Evolutionary conservation across 2,888 invertebrate genomes (phyloP).

Genomic region (Athalia cordata): DNA sequence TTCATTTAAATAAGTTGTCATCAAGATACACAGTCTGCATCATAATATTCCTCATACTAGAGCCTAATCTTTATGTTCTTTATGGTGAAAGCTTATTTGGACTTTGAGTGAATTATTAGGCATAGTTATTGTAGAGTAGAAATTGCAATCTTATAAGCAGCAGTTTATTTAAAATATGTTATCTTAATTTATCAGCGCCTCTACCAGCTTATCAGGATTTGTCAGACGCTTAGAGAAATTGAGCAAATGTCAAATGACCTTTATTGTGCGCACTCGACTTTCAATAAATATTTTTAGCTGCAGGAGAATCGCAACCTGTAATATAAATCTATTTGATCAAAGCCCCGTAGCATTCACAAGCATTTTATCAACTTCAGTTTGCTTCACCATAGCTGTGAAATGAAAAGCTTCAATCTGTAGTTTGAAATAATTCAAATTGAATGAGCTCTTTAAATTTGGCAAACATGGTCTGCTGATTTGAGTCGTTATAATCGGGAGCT

Average conservation of each 20-base stretch:
- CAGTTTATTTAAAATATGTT: slow-evolving; percentile 60
- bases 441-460: background rate
- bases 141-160: slow-evolving; percentile 47
- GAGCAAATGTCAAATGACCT: slow-evolving; percentile 42
- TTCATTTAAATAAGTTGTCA: too few species aligned
- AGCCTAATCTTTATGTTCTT: too few species aligned
- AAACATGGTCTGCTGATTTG: slow-evolving; percentile 6
- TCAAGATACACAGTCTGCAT: too few species aligned
- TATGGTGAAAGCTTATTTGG: too few species aligned
- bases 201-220: slow-evolving; percentile 63
- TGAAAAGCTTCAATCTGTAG: too few species aligned
- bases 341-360: too few species aligned
- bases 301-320: background rate
- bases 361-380: too few species aligned
- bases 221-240: slow-evolving; percentile 61
- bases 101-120: too few species aligned
- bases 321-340: too few species aligned
- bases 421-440: background rate
- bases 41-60: too few species aligned
- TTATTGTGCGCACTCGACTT: background rate
- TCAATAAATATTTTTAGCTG: background rate
- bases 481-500: background rate
- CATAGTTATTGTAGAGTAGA: slow-evolving; percentile 27
- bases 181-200: slow-evolving; percentile 66
- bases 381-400: too few species aligned